Conservation (phyloP, 2,113 vertebrate species). For the Lampris incognitus region DNA sequence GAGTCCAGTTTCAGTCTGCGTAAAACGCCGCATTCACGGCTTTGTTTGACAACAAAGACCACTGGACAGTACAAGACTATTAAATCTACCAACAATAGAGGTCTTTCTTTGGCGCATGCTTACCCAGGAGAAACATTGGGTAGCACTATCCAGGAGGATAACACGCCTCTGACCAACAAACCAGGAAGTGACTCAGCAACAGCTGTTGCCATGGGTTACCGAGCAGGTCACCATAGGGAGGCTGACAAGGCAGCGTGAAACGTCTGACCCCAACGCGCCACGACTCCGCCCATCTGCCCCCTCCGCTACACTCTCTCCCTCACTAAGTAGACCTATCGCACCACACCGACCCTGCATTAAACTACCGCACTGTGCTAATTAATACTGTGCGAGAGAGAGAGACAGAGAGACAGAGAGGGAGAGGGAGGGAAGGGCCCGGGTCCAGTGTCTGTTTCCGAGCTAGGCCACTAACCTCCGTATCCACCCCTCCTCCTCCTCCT, state of each 20-base stretch:
- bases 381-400: not conserved
- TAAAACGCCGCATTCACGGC: not conserved
- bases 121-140: not conserved
- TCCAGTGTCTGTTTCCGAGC: not conserved
- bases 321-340: conserved; percentile 47
- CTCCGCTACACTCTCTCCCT: conserved; percentile 30
- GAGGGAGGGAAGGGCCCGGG: conserved; percentile 1
- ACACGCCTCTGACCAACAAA: conserved; percentile 24
- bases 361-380: not conserved
- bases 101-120: conserved; percentile 35
- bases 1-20: not conserved
- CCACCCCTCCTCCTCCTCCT: conserved; percentile 8
- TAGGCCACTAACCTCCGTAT: conserved; percentile 38
- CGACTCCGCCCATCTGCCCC: conserved; percentile 51
- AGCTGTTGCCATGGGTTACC: conserved; percentile 75
- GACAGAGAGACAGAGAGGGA: not conserved
- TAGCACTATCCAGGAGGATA: conserved; percentile 1
- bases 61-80: conserved; percentile 27
- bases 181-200: conserved; percentile 73
- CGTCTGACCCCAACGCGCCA: conserved; percentile 14
- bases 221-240: conserved; percentile 43
- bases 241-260: conserved; percentile 30
- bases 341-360: not conserved
- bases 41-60: conserved; percentile 12
- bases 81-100: conserved; percentile 15